Evolutionary conservation across 1,140 invertebrate species (phyloP).

Genomic region (Trypoxylus dichotomus): DNA sequence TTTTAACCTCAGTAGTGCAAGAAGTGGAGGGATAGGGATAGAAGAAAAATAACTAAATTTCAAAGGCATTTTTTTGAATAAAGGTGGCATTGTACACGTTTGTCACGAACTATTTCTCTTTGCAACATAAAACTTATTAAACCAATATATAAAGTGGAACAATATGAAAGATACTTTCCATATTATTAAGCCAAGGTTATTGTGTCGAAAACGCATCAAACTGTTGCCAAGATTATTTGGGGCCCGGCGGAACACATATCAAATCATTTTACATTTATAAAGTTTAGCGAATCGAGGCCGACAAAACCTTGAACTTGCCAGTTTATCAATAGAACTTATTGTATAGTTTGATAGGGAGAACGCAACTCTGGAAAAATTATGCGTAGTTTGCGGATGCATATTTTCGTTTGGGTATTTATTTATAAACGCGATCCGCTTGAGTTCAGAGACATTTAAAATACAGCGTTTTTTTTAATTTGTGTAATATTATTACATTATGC

Average conservation of each 20-base stretch:
- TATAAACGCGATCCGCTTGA: constrained; percentile 11
- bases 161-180: neutral
- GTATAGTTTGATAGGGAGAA: constrained; percentile 12
- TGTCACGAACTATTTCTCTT: no score
- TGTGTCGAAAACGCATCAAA: constrained; percentile 18
- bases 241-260: constrained; percentile 5
- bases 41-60: no score
- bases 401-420: constrained; percentile 2
- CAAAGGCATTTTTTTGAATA: no score
- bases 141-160: neutral
- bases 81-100: no score
- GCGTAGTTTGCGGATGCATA: constrained; percentile 14
- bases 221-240: constrained; percentile 8
- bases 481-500: neutral
- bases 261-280: constrained; percentile 21
- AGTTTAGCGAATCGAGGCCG: constrained; percentile 13
- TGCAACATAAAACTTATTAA: neutral
- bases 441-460: constrained; percentile 27
- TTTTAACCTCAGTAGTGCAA: no score
- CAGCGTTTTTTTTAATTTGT: neutral
- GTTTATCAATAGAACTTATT: constrained; percentile 22
- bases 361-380: constrained; percentile 11
- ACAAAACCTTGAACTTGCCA: constrained; percentile 27
- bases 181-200: constrained; percentile 24
- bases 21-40: no score